phyloP scores from a whole-genome alignment of 2,888 invertebrate species.

The Amphipoea oculea region DNA sequence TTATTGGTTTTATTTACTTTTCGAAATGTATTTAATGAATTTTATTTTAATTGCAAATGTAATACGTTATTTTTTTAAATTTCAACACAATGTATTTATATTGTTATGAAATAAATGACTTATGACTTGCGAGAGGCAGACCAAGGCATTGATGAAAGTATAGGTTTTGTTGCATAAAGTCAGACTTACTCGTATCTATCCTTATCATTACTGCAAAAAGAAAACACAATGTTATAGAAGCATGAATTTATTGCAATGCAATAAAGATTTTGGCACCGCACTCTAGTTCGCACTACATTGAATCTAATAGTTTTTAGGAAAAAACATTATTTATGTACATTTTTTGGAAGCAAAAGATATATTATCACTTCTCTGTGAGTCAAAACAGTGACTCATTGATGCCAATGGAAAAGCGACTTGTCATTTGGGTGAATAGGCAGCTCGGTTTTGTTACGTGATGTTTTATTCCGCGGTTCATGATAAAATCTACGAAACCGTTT shows the following conservation, averaged over 20 bases:
- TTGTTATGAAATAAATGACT: too few species aligned
- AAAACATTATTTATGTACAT: slow-evolving; percentile 19
- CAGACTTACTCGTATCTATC: too few species aligned
- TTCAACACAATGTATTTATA: too few species aligned
- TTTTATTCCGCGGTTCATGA: slow-evolving; percentile 13
- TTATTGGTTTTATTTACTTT: too few species aligned
- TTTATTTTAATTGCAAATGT: too few species aligned
- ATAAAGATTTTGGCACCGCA: slow-evolving; percentile 28
- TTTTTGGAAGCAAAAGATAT: slow-evolving; percentile 30
- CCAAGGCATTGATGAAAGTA: background rate
- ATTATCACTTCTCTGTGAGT: slow-evolving; percentile 33
- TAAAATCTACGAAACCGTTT: slow-evolving; percentile 27
- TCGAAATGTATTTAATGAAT: too few species aligned
- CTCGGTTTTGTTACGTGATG: slow-evolving; percentile 26
- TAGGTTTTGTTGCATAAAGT: too few species aligned
- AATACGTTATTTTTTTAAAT: too few species aligned
- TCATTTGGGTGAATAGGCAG: slow-evolving; percentile 23
- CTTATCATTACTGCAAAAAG: background rate
- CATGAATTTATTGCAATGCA: background rate
- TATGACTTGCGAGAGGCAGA: background rate
- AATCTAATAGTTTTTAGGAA: slow-evolving; percentile 30
- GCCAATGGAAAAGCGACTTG: slow-evolving; percentile 14
- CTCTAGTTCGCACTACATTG: slow-evolving; percentile 11
- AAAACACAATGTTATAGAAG: background rate
- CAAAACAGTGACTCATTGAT: slow-evolving; percentile 52